Evolutionary conservation across 2,113 vertebrate species (phyloP).

Genomic region (Mystacornis crossleyi): DNA sequence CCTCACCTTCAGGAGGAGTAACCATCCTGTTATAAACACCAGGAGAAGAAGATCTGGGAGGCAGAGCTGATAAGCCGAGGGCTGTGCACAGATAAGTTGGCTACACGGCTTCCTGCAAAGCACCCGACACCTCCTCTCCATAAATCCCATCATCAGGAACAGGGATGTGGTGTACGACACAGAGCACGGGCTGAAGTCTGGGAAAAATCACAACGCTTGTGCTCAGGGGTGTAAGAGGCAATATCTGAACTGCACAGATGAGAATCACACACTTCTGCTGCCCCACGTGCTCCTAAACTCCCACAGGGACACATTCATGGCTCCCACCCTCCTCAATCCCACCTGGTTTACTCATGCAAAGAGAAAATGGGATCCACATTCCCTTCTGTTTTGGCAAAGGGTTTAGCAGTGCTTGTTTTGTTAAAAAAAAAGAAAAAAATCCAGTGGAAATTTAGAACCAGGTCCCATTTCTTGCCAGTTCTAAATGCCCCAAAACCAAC

Average conservation of each 20-base stretch:
- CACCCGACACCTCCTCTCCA: not conserved
- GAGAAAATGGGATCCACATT: not conserved
- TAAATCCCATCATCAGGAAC: not conserved
- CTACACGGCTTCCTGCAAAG: not conserved
- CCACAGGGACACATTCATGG: rapidly evolving
- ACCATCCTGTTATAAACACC: not conserved
- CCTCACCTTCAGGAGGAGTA: not conserved
- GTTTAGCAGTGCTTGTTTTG: not conserved
- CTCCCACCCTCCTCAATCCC: not conserved
- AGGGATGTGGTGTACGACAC: not conserved
- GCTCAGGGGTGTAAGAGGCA: not conserved
- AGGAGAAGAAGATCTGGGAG: not conserved
- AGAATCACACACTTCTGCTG: not conserved
- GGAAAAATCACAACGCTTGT: not conserved
- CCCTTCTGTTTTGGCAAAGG: not conserved
- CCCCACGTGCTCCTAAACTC: rapidly evolving
- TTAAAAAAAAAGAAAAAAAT: not conserved
- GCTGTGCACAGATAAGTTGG: not conserved
- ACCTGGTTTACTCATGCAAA: not conserved
- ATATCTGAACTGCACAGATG: not conserved
- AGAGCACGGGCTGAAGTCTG: not conserved
- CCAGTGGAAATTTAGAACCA: not conserved
- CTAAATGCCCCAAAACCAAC: not conserved
- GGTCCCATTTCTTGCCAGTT: not conserved
- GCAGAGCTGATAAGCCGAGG: not conserved